Evolutionary conservation across 2,888 invertebrate genomes (phyloP), one percentile per base, ranked within the genome.

Genomic region (Dolichopus griseipennis): DNA sequence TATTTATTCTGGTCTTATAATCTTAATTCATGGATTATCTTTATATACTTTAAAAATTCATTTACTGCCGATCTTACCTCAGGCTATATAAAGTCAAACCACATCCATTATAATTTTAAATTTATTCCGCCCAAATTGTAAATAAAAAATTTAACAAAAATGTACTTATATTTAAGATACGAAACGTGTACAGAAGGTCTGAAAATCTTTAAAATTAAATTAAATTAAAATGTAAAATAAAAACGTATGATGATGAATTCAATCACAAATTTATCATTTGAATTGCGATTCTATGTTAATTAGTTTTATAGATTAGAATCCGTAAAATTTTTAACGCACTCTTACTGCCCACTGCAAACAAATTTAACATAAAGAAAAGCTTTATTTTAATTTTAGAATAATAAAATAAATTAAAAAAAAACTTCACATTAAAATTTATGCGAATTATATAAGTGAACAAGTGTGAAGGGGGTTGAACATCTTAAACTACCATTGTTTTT

Each of bases 401-500:
- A 2, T 27, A 27, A 27, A 27, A 27, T n/a, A n/a, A n/a, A 12
- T 7, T 10, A 37, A 37, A 37, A 4, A 37, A 37, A 37, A 8
- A 37, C 2, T 10, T 12, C 8, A 37, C 8, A 37, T 37, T 9
- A 37, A 37, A 37, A 37, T 10, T 37, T 52, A 52, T 18, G 52
- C 52, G 18, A 52, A 15, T 18, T 52, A 10, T 52, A 18, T 52
- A n/a, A 18, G 27, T 27, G 27, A 18, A 52, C n/a, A n/a, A 52
- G 52, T 52, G 52, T 52, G 52, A 52, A 52, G 52, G 52, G 52
- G 52, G 52, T 52, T 52, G 52, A 52, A 52, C 52, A 12, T 12
- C n/a, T 52, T 52, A 52, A 52, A 52, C 52, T 52, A 52, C 52
- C 52, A 52, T 52, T 52, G 52, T 52, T 52, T 52, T 34, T 15